Percentiles rank a stretch among this genome's conserved stretches.
Evolutionary conservation across 2,113 vertebrate genomes (phyloP).

Genomic region (Bos indicus): DNA sequence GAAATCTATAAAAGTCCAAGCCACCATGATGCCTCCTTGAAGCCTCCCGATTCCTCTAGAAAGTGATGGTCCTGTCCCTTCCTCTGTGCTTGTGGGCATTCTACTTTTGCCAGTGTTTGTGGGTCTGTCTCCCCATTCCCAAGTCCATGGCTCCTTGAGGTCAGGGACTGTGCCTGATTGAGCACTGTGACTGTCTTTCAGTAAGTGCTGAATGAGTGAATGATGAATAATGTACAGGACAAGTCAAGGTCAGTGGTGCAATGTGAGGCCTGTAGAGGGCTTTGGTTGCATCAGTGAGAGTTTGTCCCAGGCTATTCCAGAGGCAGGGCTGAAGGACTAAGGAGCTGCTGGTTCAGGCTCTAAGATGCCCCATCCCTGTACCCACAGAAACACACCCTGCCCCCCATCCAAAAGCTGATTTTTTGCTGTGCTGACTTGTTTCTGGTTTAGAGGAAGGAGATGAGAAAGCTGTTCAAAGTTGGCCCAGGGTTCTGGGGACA

Average conservation of each 20-base stretch:
- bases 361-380: neutral
- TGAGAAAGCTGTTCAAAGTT: neutral
- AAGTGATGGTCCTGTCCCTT: neutral
- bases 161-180: neutral
- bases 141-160: neutral
- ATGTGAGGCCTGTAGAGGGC: neutral
- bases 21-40: neutral
- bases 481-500: neutral
- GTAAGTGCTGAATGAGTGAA: neutral
- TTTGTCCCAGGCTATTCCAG: neutral
- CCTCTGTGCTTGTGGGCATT: neutral
- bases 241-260: neutral
- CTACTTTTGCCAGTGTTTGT: neutral
- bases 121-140: neutral
- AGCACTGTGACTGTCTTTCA: neutral
- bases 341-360: neutral
- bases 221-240: neutral
- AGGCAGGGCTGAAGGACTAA: neutral
- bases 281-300: neutral
- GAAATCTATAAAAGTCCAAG: neutral
- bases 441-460: neutral
- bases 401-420: neutral
- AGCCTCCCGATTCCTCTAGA: neutral
- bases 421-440: neutral
- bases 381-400: neutral